phyloP scores from a whole-genome alignment of 2,113 vertebrate species.

The Rhizomys pruinosus region DNA sequence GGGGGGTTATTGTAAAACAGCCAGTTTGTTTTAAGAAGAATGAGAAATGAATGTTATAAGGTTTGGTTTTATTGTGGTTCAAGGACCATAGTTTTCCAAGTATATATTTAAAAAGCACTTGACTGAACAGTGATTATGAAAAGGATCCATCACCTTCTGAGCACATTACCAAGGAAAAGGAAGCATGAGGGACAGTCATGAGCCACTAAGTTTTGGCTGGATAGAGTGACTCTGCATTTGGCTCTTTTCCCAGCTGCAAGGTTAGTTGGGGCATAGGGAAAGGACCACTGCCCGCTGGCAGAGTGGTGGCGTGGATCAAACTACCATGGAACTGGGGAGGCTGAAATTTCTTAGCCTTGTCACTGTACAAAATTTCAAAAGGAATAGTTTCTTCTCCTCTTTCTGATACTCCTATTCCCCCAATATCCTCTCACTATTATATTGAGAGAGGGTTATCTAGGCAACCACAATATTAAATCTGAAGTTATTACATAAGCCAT shows the following conservation, averaged over 20 bases:
- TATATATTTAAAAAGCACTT: not conserved
- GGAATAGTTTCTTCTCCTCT: not conserved
- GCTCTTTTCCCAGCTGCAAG: not conserved
- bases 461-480: not conserved
- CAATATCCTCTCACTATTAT: not conserved
- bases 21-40: slow-evolving; percentile 18
- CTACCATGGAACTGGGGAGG: not conserved
- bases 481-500: not conserved
- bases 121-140: not conserved
- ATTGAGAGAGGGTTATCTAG: not conserved
- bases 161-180: not conserved
- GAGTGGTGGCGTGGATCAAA: not conserved
- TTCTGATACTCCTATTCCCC: not conserved
- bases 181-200: not conserved
- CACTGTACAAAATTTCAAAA: not conserved
- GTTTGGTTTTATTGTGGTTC: not conserved
- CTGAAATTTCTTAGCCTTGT: not conserved
- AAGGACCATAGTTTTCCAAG: not conserved
- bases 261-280: not conserved
- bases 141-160: not conserved
- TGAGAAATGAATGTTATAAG: not conserved
- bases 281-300: not conserved
- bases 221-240: not conserved
- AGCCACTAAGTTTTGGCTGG: not conserved
- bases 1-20: not conserved